phyloP scores from a whole-genome alignment of 1,140 invertebrate genomes.

The Dryas iulia region DNA sequence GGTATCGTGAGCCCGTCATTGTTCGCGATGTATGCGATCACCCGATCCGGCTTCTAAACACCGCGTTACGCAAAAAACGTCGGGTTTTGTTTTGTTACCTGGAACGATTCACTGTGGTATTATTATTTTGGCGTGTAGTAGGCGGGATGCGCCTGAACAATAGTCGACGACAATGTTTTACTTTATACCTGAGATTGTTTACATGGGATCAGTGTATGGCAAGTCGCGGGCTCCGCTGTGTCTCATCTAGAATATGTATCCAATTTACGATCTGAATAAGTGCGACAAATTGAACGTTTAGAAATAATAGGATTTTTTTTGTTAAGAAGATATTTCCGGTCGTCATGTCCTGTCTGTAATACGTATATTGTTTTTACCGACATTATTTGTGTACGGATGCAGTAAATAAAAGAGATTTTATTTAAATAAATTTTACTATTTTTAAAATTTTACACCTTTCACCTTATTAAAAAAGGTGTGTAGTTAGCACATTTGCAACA shows the following conservation, averaged over 20 bases:
- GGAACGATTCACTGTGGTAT: slow-evolving; percentile 48
- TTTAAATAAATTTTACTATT: background rate
- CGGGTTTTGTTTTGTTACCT: slow-evolving; percentile 67
- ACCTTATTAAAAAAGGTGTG: background rate
- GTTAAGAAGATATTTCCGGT: slow-evolving; percentile 4
- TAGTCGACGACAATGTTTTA: slow-evolving; percentile 54
- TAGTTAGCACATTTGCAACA: background rate
- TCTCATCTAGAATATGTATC: slow-evolving; percentile 53
- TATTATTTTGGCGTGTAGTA: slow-evolving; percentile 66
- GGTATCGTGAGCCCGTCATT: slow-evolving; percentile 48
- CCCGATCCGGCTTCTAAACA: slow-evolving; percentile 56
- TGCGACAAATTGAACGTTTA: slow-evolving; percentile 43
- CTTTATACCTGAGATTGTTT: slow-evolving; percentile 72
- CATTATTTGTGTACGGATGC: background rate
- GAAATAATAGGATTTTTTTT: background rate
- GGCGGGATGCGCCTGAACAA: slow-evolving; percentile 64
- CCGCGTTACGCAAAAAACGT: slow-evolving; percentile 68
- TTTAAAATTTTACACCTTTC: background rate
- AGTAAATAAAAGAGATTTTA: background rate
- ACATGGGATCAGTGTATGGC: slow-evolving; percentile 50
- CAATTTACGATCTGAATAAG: slow-evolving; percentile 45
- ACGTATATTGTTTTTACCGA: background rate
- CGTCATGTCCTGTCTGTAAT: background rate
- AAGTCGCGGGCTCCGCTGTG: slow-evolving; percentile 52
- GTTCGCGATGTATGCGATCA: slow-evolving; percentile 60